Evolutionary conservation across 1,140 invertebrate species (phyloP).

Genomic region (Orius insidiosus): DNA sequence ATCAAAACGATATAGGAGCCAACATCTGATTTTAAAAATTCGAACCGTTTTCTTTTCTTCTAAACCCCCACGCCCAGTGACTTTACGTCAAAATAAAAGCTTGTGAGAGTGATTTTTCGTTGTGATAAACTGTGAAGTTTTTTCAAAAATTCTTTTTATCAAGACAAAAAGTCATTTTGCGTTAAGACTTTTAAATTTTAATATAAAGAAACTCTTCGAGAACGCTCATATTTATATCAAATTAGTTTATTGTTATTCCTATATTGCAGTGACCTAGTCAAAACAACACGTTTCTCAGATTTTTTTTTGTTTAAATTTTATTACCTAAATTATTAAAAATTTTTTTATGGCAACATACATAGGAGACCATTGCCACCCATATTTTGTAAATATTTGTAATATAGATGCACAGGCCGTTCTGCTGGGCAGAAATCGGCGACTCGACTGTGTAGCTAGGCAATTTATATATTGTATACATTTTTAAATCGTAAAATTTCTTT

Average conservation of each 20-base stretch:
- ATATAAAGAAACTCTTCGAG: background rate
- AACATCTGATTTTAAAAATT: slow-evolving; percentile 27
- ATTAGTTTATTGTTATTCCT: slow-evolving; percentile 11
- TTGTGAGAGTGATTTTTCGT: slow-evolving; percentile 4
- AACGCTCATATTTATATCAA: slow-evolving; percentile 3
- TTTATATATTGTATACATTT: background rate
- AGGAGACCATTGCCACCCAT: slow-evolving; percentile 1
- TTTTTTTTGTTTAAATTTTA: slow-evolving; percentile 13
- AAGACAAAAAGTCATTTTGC: slow-evolving; percentile 1
- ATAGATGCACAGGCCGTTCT: background rate
- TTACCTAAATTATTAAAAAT: slow-evolving; percentile 11
- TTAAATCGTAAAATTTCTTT: background rate
- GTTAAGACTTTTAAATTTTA: slow-evolving; percentile 1
- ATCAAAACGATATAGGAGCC: slow-evolving; percentile 66
- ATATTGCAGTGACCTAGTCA: slow-evolving; percentile 12
- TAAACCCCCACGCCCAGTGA: slow-evolving; percentile 4
- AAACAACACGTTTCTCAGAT: slow-evolving; percentile 1
- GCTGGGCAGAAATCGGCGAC: background rate
- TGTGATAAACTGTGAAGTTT: slow-evolving; percentile 11
- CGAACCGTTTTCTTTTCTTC: background rate
- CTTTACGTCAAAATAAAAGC: background rate
- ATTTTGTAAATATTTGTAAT: slow-evolving; percentile 1
- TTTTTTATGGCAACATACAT: slow-evolving; percentile 10
- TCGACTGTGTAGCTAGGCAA: background rate
- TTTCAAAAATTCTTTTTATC: slow-evolving; percentile 6